Evolutionary conservation across 1,140 invertebrate genomes (phyloP).

Genomic region (Mizuhopecten yessoensis): DNA sequence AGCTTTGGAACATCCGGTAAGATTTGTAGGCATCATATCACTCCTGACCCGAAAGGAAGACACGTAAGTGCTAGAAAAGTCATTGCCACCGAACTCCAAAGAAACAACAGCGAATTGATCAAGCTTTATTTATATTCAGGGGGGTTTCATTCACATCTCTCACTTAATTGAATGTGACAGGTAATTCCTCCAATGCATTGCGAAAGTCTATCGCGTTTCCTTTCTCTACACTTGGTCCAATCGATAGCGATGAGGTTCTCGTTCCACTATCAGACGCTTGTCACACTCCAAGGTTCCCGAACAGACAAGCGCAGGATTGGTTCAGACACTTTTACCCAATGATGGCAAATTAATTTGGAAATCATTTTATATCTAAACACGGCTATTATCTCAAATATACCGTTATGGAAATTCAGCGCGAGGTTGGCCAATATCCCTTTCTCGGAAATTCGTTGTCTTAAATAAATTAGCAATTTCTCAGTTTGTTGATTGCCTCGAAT

Average conservation of each 20-base stretch:
- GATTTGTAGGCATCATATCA: neutral
- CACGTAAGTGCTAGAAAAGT: neutral
- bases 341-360: slow-evolving; percentile 34
- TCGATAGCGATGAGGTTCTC: slow-evolving; percentile 11
- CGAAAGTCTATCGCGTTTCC: slow-evolving; percentile 16
- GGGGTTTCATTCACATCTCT: slow-evolving; percentile 24
- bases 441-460: slow-evolving; percentile 13
- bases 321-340: slow-evolving; percentile 33
- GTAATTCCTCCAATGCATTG: neutral
- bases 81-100: neutral
- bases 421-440: neutral
- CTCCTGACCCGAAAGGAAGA: neutral
- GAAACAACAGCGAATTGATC: slow-evolving; percentile 32
- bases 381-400: neutral
- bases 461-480: slow-evolving; percentile 4
- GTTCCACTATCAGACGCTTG: neutral
- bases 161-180: slow-evolving; percentile 19
- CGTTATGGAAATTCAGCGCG: neutral
- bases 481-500: neutral
- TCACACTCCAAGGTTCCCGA: neutral
- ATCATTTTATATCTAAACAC: slow-evolving; percentile 16
- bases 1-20: neutral
- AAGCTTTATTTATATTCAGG: neutral
- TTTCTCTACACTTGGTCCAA: neutral
- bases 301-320: neutral